Evolutionary conservation across 2,113 vertebrate genomes (phyloP), one percentile per base, ranked within the genome.

Genomic region (Pangasianodon gigas): DNA sequence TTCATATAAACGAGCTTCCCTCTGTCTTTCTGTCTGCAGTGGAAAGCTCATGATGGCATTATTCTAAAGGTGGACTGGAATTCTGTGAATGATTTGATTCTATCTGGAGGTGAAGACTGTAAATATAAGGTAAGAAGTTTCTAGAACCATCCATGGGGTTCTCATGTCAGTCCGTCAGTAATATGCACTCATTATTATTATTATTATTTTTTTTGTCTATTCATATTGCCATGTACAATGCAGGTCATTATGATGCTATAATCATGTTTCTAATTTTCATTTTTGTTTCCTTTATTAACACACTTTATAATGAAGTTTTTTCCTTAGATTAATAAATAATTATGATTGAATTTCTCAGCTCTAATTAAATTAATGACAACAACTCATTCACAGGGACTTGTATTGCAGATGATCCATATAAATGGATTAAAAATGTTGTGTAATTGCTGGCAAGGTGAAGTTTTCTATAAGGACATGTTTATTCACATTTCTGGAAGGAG

Each of bases 31-130:
- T 84, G 69, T 26, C 91, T 91, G 37, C 90, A 99, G 98, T 99
- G 98, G 98, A 99, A 98, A 94, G 98, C 97, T 92, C 98, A 99
- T 14, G 98, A 99, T 93, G 98, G 98, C 24, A 91, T 99, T 91
- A 95, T 99, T 95, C 95, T 99, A 91, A 99, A 98, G 94, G 97
- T 98, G 84, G 98, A 99, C 93, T 99, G 98, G 98, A 99, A 98
- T 91, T 97, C 97, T 37, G 97, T 99, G 80, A 99, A 97, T 94
- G 97, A 98, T 82, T 95, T 98, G 80, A 98, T 99, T 87, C 94
- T 99, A 48, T 99, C 98, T 91, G 97, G 96, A 90, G 97, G 97
- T 82, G 98, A 99, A 92, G 98, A 99, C n/a, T 99, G 98, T 94
- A 99, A 97, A 95, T 99, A 98, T 29, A 99, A 99, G 97, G 98